Conservation (phyloP, 2,113 vertebrate species). For the Spheniscus mendiculus region DNA sequence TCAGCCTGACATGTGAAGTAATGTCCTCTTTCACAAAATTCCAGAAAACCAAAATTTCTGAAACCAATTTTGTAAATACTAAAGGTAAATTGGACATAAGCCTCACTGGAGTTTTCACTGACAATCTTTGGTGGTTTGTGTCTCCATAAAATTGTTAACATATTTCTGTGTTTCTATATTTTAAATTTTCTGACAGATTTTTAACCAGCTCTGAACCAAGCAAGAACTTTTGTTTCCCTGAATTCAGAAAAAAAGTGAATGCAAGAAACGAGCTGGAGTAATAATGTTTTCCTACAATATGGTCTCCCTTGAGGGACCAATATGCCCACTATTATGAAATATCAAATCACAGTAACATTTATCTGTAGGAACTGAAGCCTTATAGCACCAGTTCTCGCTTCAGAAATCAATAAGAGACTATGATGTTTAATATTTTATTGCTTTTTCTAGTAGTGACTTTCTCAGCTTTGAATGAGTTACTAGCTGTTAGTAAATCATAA, state of each 20-base stretch:
- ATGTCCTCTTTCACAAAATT: background rate
- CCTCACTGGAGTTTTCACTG: background rate
- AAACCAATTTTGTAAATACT: background rate
- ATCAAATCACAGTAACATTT: conserved; percentile 33
- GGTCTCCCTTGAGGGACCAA: background rate
- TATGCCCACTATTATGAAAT: conserved; percentile 13
- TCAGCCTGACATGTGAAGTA: background rate
- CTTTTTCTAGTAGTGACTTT: background rate
- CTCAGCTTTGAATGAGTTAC: background rate
- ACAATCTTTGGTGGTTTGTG: background rate
- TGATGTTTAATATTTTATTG: conserved; percentile 29
- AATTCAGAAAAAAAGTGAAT: background rate
- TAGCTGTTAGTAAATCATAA: conserved; percentile 7
- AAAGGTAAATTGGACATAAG: background rate
- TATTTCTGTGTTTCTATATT: background rate
- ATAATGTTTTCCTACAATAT: conserved; percentile 12
- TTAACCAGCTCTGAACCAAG: background rate
- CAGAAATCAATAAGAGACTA: conserved; percentile 14
- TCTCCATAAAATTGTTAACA: background rate
- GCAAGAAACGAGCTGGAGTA: background rate
- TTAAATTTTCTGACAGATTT: background rate
- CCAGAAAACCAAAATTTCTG: background rate
- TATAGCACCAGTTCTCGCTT: background rate
- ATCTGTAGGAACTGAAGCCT: conserved; percentile 12
- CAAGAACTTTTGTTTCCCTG: background rate